Percentiles rank a stretch among this genome's conserved stretches.
phyloP scores from a whole-genome alignment of 2,113 vertebrate species.

The Planiliza haematocheilus region DNA sequence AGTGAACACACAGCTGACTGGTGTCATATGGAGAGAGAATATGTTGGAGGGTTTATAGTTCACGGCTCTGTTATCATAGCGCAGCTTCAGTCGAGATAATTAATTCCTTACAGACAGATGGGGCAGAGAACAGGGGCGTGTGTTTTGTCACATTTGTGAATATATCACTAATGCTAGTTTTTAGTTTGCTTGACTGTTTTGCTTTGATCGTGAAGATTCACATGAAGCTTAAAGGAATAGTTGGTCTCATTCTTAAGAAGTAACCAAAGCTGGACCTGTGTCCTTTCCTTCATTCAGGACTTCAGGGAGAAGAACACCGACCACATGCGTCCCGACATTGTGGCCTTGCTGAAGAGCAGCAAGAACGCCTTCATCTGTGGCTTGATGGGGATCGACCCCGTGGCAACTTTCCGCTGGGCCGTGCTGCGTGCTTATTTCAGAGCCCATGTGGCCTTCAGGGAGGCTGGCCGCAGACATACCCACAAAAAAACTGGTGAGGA shows the following conservation, averaged over 20 bases:
- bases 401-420: constrained; percentile 96
- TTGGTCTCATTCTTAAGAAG: neutral
- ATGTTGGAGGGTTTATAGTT: constrained; percentile 40
- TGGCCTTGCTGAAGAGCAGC: constrained; percentile 96
- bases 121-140: neutral
- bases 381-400: constrained; percentile 94
- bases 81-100: constrained; percentile 24
- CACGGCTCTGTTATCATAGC: constrained; percentile 47
- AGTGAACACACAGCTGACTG: constrained; percentile 41
- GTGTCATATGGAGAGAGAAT: constrained; percentile 26
- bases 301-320: constrained; percentile 99
- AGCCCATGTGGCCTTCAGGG: constrained; percentile 90
- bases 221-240: neutral
- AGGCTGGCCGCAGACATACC: constrained; percentile 81
- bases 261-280: neutral
- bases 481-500: constrained; percentile 71
- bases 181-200: neutral
- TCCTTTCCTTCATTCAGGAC: constrained; percentile 83
- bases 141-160: constrained; percentile 27
- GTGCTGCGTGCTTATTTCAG: constrained; percentile 94
- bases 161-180: too few relatives aligned
- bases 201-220: neutral
- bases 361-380: constrained; percentile 92
- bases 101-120: constrained; percentile 28
- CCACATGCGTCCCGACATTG: constrained; percentile 97